Evolutionary conservation across 2,888 invertebrate genomes (phyloP).

Genomic region (Dryobotodes eremita): DNA sequence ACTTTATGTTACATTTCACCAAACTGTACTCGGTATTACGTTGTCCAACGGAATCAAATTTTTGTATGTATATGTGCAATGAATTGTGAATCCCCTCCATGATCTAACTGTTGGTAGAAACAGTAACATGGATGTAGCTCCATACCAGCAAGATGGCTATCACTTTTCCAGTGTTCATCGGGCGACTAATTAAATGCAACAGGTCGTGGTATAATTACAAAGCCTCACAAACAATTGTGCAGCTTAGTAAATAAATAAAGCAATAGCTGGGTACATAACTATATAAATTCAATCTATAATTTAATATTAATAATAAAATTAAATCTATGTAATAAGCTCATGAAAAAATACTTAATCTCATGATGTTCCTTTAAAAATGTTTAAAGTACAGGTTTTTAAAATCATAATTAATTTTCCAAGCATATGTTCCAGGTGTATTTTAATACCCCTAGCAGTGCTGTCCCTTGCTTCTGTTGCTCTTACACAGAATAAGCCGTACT

Average conservation of each 20-base stretch:
- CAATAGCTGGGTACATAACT: not conserved
- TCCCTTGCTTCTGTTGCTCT: not conserved
- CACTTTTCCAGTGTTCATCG: not conserved
- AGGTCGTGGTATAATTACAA: no score
- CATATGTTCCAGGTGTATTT: constrained; percentile 33
- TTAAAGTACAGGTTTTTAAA: not conserved
- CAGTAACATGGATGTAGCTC: not conserved
- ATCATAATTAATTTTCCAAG: not conserved
- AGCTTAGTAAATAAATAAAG: not conserved
- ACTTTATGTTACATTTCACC: not conserved
- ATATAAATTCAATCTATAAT: not conserved
- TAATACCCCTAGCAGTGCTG: constrained; percentile 25
- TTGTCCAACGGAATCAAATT: not conserved
- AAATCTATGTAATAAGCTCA: not conserved
- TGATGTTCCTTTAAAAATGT: not conserved
- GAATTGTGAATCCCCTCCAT: not conserved
- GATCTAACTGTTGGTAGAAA: not conserved
- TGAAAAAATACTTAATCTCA: no score
- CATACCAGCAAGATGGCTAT: not conserved
- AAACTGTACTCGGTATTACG: not conserved
- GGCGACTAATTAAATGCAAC: no score
- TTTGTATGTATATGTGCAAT: not conserved
- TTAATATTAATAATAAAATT: no score
- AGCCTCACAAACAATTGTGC: not conserved
- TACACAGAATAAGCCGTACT: not conserved